Evolutionary conservation across 2,797 vertebrate genomes (phyloP).

Genomic region (Adelosebastes latens): DNA sequence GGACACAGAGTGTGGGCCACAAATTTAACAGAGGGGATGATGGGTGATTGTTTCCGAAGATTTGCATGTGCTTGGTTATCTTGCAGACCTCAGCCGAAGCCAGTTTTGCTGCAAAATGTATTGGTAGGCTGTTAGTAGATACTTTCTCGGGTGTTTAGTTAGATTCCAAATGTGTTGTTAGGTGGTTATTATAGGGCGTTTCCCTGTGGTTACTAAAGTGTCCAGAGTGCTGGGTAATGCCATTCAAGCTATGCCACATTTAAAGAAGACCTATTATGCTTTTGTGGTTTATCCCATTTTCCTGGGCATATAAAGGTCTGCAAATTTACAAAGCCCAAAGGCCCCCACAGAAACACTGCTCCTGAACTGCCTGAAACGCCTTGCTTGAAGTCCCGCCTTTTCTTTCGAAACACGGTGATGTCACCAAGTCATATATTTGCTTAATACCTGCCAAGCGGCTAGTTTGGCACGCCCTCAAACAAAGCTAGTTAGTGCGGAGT

Average conservation of each 20-base stretch:
- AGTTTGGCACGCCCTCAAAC: too few relatives aligned
- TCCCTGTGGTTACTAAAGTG: not conserved
- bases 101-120: not conserved
- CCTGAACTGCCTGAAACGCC: too few relatives aligned
- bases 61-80: not conserved
- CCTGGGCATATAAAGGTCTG: too few relatives aligned
- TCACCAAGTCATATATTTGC: too few relatives aligned
- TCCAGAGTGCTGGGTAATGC: not conserved
- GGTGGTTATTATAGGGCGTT: not conserved
- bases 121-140: not conserved
- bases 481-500: too few relatives aligned
- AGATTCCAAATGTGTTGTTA: not conserved
- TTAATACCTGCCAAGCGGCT: too few relatives aligned
- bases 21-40: constrained; percentile 15
- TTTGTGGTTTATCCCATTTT: too few relatives aligned
- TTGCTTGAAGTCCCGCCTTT: too few relatives aligned
- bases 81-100: not conserved
- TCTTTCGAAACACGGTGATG: fast-evolving
- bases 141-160: not conserved
- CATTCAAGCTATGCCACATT: not conserved
- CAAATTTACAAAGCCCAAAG: too few relatives aligned
- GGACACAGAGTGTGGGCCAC: constrained; percentile 57
- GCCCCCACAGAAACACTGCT: too few relatives aligned
- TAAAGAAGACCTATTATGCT: too few relatives aligned
- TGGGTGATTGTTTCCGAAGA: constrained; percentile 15